A percentile compares a stretch with the other conserved stretches of the same genome.
These are phyloP conservation scores for Zapornia atra DNA, from an alignment of 2,113 vertebrate genomes.

Conservation along the genomic window DNA sequence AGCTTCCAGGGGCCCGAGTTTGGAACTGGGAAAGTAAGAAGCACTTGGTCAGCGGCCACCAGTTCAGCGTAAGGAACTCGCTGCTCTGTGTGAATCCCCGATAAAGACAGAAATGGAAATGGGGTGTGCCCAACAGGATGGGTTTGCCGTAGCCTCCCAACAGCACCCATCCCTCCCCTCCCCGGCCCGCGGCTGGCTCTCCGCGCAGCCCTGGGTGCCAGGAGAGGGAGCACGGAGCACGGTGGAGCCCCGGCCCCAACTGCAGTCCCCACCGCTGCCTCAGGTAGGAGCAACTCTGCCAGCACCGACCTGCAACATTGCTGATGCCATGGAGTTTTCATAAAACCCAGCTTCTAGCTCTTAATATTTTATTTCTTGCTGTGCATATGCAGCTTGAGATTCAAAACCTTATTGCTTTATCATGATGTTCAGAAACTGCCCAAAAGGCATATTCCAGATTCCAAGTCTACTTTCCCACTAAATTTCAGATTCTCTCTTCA, in stretches of 20 bases:
- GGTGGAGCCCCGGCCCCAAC: background rate
- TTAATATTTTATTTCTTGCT: background rate
- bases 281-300: background rate
- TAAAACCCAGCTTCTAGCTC: background rate
- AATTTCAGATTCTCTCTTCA: background rate
- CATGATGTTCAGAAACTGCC: background rate
- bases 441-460: background rate
- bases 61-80: rapidly evolving
- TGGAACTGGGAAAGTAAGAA: background rate
- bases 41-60: background rate
- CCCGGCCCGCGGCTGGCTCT: background rate
- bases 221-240: constrained; percentile 51
- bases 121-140: background rate
- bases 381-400: background rate
- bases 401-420: background rate
- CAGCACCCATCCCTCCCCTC: no score
- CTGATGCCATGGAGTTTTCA: background rate
- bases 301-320: background rate
- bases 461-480: background rate
- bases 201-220: background rate
- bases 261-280: background rate
- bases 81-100: background rate
- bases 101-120: background rate
- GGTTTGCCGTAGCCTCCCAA: background rate
- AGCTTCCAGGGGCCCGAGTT: background rate